Percentiles rank a stretch among this genome's conserved stretches.
These are phyloP conservation scores for Aphidoletes aphidimyza DNA, from an alignment of 2,888 invertebrate species.

Conservation along the genomic window DNA sequence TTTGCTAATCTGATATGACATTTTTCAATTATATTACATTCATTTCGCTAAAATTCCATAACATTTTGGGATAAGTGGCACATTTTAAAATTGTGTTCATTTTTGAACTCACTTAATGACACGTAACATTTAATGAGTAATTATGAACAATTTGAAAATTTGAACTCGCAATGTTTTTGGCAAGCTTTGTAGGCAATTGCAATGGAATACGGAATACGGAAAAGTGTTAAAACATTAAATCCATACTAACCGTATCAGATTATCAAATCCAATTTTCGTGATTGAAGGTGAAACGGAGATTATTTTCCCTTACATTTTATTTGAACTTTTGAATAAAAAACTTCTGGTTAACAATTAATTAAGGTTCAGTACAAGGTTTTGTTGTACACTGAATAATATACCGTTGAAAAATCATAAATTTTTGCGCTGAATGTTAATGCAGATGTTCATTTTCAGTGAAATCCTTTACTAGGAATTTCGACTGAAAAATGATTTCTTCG, in stretches of 20 bases:
- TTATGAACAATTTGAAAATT: neutral
- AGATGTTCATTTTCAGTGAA: slow-evolving; percentile 1
- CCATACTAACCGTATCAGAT: neutral
- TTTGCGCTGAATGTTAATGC: neutral
- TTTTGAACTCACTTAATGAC: neutral
- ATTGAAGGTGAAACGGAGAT: neutral
- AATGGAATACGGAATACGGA: no score
- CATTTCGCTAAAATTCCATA: neutral
- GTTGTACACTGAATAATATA: neutral
- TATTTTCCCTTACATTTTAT: neutral
- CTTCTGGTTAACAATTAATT: no score
- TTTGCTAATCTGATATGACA: neutral
- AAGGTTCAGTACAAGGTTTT: neutral
- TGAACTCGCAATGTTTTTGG: no score
- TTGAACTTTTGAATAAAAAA: no score
- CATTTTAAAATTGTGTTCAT: neutral
- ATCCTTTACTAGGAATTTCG: neutral
- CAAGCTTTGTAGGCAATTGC: no score
- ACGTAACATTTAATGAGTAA: neutral
- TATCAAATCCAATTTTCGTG: neutral
- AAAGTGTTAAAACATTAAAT: neutral
- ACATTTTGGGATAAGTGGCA: neutral
- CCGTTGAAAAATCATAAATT: slow-evolving; percentile 35
- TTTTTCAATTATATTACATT: neutral
- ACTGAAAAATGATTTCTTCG: neutral